These are phyloP conservation scores for Samia ricini DNA, from an alignment of 1,140 invertebrate species.

Conservation along the genomic window DNA sequence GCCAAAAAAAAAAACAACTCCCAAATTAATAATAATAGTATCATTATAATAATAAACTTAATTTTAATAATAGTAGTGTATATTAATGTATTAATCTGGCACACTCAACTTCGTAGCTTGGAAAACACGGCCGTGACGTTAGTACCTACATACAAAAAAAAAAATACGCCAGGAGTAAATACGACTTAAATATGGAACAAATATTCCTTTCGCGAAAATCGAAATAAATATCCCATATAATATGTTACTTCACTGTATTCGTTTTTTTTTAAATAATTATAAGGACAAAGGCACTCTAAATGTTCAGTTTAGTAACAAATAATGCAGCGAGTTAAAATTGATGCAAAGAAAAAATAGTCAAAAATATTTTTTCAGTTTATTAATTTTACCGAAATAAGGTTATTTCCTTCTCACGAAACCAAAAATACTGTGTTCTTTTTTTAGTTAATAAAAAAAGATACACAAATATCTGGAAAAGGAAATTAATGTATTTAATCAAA, in stretches of 20 bases:
- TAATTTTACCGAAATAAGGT: neutral
- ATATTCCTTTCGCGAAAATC: too few species aligned
- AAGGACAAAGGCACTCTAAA: too few species aligned
- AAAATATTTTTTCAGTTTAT: neutral
- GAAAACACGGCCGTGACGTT: neutral
- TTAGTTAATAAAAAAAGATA: neutral
- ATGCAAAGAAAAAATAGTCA: neutral
- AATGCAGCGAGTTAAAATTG: neutral
- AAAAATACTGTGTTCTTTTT: too few species aligned
- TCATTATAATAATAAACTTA: constrained; percentile 40
- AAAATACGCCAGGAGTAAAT: neutral
- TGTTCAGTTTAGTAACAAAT: too few species aligned
- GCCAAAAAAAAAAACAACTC: constrained; percentile 67
- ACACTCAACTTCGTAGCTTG: neutral
- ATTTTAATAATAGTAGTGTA: constrained; percentile 16
- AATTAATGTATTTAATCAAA: too few species aligned
- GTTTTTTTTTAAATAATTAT: too few species aligned
- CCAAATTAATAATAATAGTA: constrained; percentile 60
- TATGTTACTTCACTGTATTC: too few species aligned
- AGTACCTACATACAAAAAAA: neutral
- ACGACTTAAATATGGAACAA: too few species aligned
- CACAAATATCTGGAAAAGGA: neutral
- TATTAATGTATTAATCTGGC: neutral
- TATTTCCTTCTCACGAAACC: neutral
- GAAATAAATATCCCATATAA: too few species aligned